Evolutionary conservation across 2,888 invertebrate genomes (phyloP).

Genomic region (Sinhomidia bicolor): DNA sequence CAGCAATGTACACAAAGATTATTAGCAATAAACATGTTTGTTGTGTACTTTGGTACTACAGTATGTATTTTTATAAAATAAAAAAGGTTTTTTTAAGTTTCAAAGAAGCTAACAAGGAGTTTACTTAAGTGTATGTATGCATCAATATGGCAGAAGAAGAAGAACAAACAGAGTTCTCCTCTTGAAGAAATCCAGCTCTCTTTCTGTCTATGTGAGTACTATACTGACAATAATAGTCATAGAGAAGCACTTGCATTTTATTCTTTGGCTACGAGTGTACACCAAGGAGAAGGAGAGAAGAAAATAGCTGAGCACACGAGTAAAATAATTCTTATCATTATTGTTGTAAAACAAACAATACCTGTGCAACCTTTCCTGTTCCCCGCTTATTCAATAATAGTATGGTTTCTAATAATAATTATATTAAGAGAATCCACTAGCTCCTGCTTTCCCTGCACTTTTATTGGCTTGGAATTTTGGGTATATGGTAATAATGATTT

Average conservation of each 20-base stretch:
- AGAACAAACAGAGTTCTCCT: too few species aligned
- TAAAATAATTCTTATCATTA: not conserved
- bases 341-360: not conserved
- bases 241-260: too few species aligned
- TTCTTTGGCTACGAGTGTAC: too few species aligned
- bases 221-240: too few species aligned
- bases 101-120: not conserved
- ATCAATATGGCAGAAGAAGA: not conserved
- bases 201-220: too few species aligned
- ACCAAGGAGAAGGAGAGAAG: not conserved
- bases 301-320: too few species aligned
- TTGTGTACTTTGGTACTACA: too few species aligned
- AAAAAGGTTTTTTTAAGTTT: not conserved
- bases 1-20: not conserved
- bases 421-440: too few species aligned
- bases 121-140: slow-evolving; percentile 16
- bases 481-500: not conserved
- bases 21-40: slow-evolving; percentile 1
- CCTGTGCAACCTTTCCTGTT: not conserved
- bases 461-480: not conserved
- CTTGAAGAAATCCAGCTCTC: too few species aligned
- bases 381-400: not conserved
- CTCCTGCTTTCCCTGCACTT: not conserved
- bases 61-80: not conserved
- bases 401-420: too few species aligned